phyloP scores from a whole-genome alignment of 2,797 vertebrate genomes.

The Pristis pectinata region DNA sequence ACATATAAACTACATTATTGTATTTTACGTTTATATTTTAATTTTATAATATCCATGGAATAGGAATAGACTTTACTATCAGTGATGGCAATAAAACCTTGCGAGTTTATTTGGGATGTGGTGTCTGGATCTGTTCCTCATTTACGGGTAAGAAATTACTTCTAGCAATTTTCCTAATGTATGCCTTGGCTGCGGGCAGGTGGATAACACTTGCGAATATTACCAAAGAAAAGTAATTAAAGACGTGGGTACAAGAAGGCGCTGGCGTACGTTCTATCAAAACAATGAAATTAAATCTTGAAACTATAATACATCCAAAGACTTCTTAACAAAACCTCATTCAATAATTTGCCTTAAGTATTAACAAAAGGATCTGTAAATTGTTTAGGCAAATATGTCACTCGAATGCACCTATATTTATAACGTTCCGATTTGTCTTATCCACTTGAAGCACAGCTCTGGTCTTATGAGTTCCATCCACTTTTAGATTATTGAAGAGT shows the following conservation, averaged over 20 bases:
- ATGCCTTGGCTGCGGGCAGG: not conserved
- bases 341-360: not conserved
- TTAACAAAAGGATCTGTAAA: not conserved
- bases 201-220: not conserved
- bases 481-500: not conserved
- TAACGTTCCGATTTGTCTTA: constrained; percentile 24
- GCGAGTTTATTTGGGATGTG: not conserved
- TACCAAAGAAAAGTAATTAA: not conserved
- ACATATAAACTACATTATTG: not conserved
- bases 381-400: constrained; percentile 23
- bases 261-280: not conserved
- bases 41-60: not conserved
- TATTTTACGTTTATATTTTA: not conserved
- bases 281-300: not conserved
- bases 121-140: not conserved
- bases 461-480: not conserved
- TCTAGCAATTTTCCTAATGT: not conserved
- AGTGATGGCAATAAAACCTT: not conserved
- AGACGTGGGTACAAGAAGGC: not conserved
- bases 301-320: not conserved
- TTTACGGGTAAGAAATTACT: not conserved
- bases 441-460: not conserved
- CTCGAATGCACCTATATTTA: constrained; percentile 19
- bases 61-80: not conserved
- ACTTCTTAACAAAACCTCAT: not conserved